These are phyloP conservation scores for Nephotettix cincticeps DNA, from an alignment of 1,140 invertebrate genomes.

Conservation along the genomic window DNA sequence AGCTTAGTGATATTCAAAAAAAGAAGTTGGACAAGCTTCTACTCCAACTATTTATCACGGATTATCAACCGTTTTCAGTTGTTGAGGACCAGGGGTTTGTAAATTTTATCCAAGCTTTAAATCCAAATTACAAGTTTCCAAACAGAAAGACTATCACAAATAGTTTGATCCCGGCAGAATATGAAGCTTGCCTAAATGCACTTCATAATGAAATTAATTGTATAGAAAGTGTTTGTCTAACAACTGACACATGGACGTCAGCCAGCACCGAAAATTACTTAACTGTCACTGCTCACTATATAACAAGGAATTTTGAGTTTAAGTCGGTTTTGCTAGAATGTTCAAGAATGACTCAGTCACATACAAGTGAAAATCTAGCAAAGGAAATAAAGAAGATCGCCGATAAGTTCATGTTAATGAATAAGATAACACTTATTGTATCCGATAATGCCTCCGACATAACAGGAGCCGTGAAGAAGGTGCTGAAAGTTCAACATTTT, in stretches of 20 bases:
- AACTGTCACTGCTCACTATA: constrained; percentile 37
- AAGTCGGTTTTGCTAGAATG: constrained; percentile 31
- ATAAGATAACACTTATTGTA: constrained; percentile 39
- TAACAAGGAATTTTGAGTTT: constrained; percentile 32
- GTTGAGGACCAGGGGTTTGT: constrained; percentile 35
- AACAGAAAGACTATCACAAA: constrained; percentile 33
- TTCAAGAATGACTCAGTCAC: background rate
- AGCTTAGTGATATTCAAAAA: background rate
- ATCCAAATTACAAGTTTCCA: constrained; percentile 23
- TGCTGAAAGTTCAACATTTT: constrained; percentile 34
- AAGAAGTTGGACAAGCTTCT: background rate
- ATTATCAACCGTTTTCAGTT: constrained; percentile 9
- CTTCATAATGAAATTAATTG: constrained; percentile 1
- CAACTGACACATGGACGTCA: constrained; percentile 39
- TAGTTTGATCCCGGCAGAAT: constrained; percentile 29
- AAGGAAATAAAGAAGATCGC: constrained; percentile 32
- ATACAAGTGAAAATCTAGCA: constrained; percentile 7
- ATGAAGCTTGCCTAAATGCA: constrained; percentile 28
- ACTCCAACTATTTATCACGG: background rate
- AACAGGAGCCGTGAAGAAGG: constrained; percentile 9
- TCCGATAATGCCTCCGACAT: constrained; percentile 39
- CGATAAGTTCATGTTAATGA: constrained; percentile 36
- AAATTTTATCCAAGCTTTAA: constrained; percentile 29
- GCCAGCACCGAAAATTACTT: constrained; percentile 32
- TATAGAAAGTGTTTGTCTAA: constrained; percentile 28